These are phyloP conservation scores for Callitettix versicolor DNA, from an alignment of 1,140 invertebrate species.

Conservation along the genomic window DNA sequence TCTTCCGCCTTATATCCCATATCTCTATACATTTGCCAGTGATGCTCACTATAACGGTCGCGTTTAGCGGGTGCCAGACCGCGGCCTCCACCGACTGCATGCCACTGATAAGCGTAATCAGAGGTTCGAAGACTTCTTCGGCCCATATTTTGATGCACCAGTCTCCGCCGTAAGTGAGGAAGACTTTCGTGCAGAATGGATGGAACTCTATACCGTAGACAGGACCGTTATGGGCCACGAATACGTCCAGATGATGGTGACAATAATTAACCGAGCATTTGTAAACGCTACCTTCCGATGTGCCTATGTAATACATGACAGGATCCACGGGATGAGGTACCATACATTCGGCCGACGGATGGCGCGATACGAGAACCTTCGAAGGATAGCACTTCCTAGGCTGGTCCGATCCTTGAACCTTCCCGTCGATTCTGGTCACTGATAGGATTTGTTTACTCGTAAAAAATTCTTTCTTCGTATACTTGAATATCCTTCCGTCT, in stretches of 20 bases:
- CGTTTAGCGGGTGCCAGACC: slow-evolving; percentile 42
- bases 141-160: slow-evolving; percentile 47
- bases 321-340: slow-evolving; percentile 9
- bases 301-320: slow-evolving; percentile 12
- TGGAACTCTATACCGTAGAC: slow-evolving; percentile 44
- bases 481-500: slow-evolving; percentile 9
- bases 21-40: slow-evolving; percentile 33
- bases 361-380: neutral
- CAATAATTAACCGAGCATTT: slow-evolving; percentile 30
- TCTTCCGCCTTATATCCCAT: slow-evolving; percentile 26
- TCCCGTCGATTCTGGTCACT: neutral
- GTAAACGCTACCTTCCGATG: slow-evolving; percentile 12
- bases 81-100: slow-evolving; percentile 36
- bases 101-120: slow-evolving; percentile 19
- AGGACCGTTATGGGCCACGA: slow-evolving; percentile 41
- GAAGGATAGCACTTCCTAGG: slow-evolving; percentile 4
- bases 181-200: slow-evolving; percentile 38
- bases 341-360: slow-evolving; percentile 5
- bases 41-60: slow-evolving; percentile 44
- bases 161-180: slow-evolving; percentile 44
- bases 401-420: slow-evolving; percentile 1
- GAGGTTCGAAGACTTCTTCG: slow-evolving; percentile 25
- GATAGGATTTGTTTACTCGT: slow-evolving; percentile 4
- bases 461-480: slow-evolving; percentile 8
- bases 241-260: slow-evolving; percentile 30